Percentiles rank a stretch among this genome's conserved stretches.
Conservation (phyloP, 2,888 invertebrate genomes). For the Cancer borealis region DNA sequence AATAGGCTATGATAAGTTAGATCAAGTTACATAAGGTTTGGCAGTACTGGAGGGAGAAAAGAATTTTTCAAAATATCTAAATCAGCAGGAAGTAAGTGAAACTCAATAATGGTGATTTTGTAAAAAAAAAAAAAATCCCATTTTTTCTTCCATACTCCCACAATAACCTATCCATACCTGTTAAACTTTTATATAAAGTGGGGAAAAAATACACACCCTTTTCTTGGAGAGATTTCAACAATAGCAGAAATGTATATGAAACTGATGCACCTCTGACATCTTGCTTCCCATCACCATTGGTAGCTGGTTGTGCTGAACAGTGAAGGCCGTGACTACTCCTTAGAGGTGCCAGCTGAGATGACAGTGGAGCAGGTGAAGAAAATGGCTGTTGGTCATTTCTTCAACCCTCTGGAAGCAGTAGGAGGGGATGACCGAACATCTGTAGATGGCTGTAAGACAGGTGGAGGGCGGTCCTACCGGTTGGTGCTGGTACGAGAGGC, state of each 20-base stretch:
- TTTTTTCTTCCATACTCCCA: no score
- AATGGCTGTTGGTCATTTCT: conserved; percentile 72
- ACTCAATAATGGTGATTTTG: no score
- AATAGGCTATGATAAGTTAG: no score
- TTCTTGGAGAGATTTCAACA: no score
- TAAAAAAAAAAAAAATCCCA: no score
- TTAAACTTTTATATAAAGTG: no score
- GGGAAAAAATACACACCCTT: no score
- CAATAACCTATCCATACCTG: background rate
- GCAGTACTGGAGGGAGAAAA: no score
- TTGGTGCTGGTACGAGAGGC: conserved; percentile 65
- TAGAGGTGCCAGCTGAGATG: conserved; percentile 61
- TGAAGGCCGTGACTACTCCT: conserved; percentile 60
- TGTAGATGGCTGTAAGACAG: conserved; percentile 46
- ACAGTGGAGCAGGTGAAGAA: conserved; percentile 69
- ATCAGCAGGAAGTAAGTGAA: no score
- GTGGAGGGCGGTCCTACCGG: conserved; percentile 59
- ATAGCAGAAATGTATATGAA: background rate
- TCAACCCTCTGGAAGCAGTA: conserved; percentile 47
- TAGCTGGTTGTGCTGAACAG: conserved; percentile 71
- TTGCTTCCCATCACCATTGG: background rate
- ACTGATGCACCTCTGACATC: background rate
- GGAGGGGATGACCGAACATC: conserved; percentile 59
- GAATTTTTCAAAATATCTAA: no score
- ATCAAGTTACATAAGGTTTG: no score